Percentiles rank a stretch among this genome's conserved stretches.
phyloP scores from a whole-genome alignment of 2,888 invertebrate species.

The Dryomyza anilis region DNA sequence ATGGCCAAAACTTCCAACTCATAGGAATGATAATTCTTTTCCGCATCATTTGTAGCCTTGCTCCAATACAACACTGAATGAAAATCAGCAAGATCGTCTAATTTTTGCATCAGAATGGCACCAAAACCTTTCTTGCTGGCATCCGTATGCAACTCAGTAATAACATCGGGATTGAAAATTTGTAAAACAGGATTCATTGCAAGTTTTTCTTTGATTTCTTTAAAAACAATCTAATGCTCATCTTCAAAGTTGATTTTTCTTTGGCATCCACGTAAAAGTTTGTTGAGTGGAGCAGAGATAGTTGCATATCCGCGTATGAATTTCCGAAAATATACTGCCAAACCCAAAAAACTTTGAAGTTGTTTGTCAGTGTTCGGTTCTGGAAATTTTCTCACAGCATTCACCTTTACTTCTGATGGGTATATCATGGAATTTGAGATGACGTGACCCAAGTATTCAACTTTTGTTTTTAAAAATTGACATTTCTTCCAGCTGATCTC shows the following conservation, averaged over 20 bases:
- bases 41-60: background rate
- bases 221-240: constrained; percentile 9
- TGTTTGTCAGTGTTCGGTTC: background rate
- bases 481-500: too few species aligned
- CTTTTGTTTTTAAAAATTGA: too few species aligned
- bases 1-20: constrained; percentile 40
- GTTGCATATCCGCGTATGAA: background rate
- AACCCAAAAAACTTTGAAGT: background rate
- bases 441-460: too few species aligned
- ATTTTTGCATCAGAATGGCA: background rate
- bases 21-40: constrained; percentile 35
- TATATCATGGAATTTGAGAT: background rate
- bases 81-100: background rate
- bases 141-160: background rate
- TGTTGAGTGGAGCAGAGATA: background rate
- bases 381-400: background rate
- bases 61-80: constrained; percentile 28
- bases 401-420: background rate
- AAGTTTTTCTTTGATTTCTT: constrained; percentile 13
- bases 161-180: background rate
- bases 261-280: background rate
- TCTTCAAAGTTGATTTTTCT: background rate
- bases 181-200: background rate
- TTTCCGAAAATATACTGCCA: background rate
- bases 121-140: background rate